Evolutionary conservation across 2,113 vertebrate species (phyloP).

Genomic region (Petaurus breviceps): DNA sequence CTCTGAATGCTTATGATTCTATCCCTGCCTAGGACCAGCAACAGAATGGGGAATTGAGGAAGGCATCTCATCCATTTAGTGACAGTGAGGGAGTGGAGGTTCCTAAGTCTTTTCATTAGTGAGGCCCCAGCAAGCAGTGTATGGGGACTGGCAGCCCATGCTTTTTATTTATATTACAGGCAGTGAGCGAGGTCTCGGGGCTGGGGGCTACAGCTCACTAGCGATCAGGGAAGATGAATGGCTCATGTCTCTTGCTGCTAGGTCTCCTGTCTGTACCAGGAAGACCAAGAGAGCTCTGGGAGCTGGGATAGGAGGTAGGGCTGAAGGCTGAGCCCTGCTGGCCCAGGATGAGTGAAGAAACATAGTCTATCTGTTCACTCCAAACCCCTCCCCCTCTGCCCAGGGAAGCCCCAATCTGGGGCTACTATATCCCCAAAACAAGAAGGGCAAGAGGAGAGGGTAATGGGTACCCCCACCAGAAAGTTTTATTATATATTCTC

Average conservation of each 20-base stretch:
- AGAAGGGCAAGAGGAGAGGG: neutral
- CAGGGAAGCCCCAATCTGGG: neutral
- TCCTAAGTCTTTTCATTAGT: conserved; percentile 39
- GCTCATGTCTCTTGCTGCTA: neutral
- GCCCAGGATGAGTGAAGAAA: neutral
- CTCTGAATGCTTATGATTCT: neutral
- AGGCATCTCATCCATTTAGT: neutral
- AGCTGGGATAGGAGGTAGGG: too few species aligned
- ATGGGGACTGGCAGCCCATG: neutral
- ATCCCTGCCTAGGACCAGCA: neutral
- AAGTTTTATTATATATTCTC: neutral
- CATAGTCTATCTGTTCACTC: neutral
- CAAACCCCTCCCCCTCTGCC: neutral
- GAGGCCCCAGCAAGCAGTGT: neutral
- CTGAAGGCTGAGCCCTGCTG: neutral
- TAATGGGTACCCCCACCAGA: neutral
- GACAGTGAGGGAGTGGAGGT: neutral
- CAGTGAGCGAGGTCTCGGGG: neutral
- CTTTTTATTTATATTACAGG: neutral
- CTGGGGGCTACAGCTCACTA: neutral
- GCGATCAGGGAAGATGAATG: neutral
- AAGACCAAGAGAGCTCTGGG: neutral
- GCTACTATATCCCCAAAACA: neutral
- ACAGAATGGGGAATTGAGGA: neutral
- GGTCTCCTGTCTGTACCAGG: neutral